Evolutionary conservation across 1,140 invertebrate species (phyloP), one percentile per base, ranked within the genome.

Genomic region (Zaprionus africanus): DNA sequence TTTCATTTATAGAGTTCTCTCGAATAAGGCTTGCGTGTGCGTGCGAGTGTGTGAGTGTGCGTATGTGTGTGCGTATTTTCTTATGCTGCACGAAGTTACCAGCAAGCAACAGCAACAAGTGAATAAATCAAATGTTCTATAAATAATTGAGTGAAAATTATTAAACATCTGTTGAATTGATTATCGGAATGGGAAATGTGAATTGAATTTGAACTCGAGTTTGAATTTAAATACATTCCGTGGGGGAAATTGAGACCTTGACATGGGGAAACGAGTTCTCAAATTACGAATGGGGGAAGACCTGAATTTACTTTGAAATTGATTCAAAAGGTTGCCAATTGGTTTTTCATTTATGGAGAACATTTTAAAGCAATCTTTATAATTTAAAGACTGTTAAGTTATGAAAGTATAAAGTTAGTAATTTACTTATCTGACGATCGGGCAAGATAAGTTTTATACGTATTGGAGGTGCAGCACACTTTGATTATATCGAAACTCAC

Each of bases 111-210:
- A 51, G 11, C 64, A 62, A 26, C 53, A 59, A 76, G 71, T 73
- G 64, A 74, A 68, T 79, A 65, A 79, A 79, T 79, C 67, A 72
- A 67, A 68, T 62, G 66, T 66, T 69, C 78, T 67, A 77, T 79
- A 73, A 77, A 79, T 79, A 77, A 77, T 77, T 77, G 59, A 77
- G 58, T 73, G 74, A 73, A 79, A 72, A 67, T 72, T 66, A 67
- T 77, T 59, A 71, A 60, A 70, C 59, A 76, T 64, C 67, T 64
- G 67, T 64, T 64, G 60, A 75, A 59, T 62, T 36, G 38, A 26
- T 46, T 61, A 24, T 12, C n/a, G n/a, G 11, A 28, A 56, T 31
- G 36, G 13, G 38, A 43, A 57, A 22, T 24, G 17, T 38, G 11
- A 38, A 22, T 26, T 61, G 38, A 46, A 26, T 43, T 28, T 13